A percentile compares a stretch with the other conserved stretches of the same genome.
Conservation (phyloP, 2,113 vertebrate species). For the Vimba vimba region DNA sequence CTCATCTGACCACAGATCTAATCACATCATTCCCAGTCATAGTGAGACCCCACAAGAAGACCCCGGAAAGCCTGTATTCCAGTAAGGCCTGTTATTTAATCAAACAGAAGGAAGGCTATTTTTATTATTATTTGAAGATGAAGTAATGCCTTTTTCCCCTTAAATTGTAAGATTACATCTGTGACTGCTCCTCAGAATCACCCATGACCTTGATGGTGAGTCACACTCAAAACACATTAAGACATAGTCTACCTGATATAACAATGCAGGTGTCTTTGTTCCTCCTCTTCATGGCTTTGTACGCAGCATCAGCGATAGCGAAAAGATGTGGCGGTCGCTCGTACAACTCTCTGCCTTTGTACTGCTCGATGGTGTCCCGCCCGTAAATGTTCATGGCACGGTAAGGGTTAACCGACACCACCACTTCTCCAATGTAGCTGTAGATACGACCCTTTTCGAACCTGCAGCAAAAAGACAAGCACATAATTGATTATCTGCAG, state of each 20-base stretch:
- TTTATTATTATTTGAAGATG: not conserved
- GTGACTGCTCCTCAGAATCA: not conserved
- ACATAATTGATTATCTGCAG: not conserved
- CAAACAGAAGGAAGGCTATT: not conserved
- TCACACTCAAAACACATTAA: not conserved
- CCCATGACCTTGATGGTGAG: not conserved
- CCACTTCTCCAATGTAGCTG: slow-evolving; percentile 94
- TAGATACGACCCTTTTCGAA: slow-evolving; percentile 98
- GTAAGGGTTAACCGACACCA: slow-evolving; percentile 97
- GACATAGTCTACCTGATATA: slow-evolving; percentile 86
- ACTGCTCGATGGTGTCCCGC: slow-evolving; percentile 89
- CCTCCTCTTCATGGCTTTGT: slow-evolving; percentile 98
- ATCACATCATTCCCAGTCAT: slow-evolving; percentile 36
- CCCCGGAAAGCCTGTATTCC: slow-evolving; percentile 21
- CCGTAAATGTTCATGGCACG: slow-evolving; percentile 94
- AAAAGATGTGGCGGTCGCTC: slow-evolving; percentile 97
- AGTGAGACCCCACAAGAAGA: slow-evolving; percentile 14
- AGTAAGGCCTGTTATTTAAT: slow-evolving; percentile 17
- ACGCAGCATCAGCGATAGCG: slow-evolving; percentile 93
- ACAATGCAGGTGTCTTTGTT: slow-evolving; percentile 98
- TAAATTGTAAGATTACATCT: not conserved
- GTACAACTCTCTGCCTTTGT: slow-evolving; percentile 92
- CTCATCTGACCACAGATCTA: slow-evolving; percentile 39
- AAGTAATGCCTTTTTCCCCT: not conserved
- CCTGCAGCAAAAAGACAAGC: slow-evolving; percentile 65